phyloP scores from a whole-genome alignment of 2,888 invertebrate genomes.

The Urechis unicinctus region DNA sequence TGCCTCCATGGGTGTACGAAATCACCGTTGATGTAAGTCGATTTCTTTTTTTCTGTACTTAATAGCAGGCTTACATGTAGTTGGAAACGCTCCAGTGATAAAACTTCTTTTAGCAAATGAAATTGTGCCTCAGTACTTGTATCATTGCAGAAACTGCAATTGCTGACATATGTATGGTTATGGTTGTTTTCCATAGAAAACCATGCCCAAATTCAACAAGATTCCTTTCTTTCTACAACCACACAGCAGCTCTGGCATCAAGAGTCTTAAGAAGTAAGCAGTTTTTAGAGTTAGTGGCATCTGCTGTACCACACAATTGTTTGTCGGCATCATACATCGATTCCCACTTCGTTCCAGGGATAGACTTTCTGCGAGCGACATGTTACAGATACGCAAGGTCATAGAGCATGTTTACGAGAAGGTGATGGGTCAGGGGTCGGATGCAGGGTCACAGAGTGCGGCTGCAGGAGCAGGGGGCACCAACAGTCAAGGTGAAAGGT shows the following conservation, averaged over 20 bases:
- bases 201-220: conserved; percentile 90
- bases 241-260: conserved; percentile 70
- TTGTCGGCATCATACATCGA: background rate
- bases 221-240: conserved; percentile 94
- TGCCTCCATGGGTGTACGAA: conserved; percentile 92
- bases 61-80: too few relatives aligned
- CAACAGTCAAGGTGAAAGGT: conserved; percentile 27
- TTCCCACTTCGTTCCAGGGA: conserved; percentile 59
- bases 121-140: too few relatives aligned
- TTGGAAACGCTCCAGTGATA: too few relatives aligned
- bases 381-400: conserved; percentile 96
- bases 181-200: conserved; percentile 54
- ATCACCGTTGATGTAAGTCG: conserved; percentile 76
- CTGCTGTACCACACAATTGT: background rate
- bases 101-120: too few relatives aligned
- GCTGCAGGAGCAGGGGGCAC: conserved; percentile 1
- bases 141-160: too few relatives aligned
- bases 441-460: conserved; percentile 42
- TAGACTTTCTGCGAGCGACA: conserved; percentile 95
- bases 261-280: conserved; percentile 67
- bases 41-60: background rate
- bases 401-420: conserved; percentile 98
- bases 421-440: conserved; percentile 60
- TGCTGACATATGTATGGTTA: background rate
- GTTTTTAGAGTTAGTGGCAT: background rate